Percentiles rank a stretch among this genome's conserved stretches.
These are phyloP conservation scores for Danaus melanippus DNA, from an alignment of 1,140 invertebrate genomes.

Conservation along the genomic window DNA sequence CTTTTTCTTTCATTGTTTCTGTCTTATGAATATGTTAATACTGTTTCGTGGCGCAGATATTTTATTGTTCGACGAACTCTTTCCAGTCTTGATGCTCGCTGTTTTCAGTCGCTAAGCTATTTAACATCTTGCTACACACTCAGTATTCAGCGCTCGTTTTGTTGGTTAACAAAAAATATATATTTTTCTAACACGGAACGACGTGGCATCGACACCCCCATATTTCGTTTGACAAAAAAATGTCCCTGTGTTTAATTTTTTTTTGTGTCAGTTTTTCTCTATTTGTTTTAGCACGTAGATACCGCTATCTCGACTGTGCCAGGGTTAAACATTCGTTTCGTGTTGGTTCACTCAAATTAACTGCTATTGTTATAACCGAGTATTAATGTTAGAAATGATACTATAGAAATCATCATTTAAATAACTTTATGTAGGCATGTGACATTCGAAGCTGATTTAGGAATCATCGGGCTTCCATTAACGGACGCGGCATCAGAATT, in stretches of 20 bases:
- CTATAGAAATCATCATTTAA: too few relatives aligned
- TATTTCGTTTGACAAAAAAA: constrained; percentile 26
- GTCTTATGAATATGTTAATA: neutral
- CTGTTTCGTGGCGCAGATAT: constrained; percentile 12
- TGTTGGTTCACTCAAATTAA: too few relatives aligned
- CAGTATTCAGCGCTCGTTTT: constrained; percentile 10
- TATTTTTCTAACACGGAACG: constrained; percentile 32
- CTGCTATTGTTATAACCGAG: too few relatives aligned
- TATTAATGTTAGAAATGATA: too few relatives aligned
- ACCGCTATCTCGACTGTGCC: constrained; percentile 21
- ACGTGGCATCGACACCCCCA: constrained; percentile 43
- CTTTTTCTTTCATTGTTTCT: neutral
- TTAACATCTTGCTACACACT: constrained; percentile 6
- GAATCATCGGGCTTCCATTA: too few relatives aligned
- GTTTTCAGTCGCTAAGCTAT: neutral
- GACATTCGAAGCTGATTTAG: too few relatives aligned
- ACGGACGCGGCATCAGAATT: too few relatives aligned
- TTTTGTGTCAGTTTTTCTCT: constrained; percentile 47
- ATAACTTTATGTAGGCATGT: too few relatives aligned
- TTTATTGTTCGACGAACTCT: constrained; percentile 17
- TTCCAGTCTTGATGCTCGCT: constrained; percentile 12
- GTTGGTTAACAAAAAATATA: constrained; percentile 15
- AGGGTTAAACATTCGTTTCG: constrained; percentile 8
- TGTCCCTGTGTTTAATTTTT: constrained; percentile 47
- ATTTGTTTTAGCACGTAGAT: constrained; percentile 59